Percentiles rank a stretch among this genome's conserved stretches.
phyloP scores from a whole-genome alignment of 1,140 invertebrate genomes.

The Apis florea region DNA sequence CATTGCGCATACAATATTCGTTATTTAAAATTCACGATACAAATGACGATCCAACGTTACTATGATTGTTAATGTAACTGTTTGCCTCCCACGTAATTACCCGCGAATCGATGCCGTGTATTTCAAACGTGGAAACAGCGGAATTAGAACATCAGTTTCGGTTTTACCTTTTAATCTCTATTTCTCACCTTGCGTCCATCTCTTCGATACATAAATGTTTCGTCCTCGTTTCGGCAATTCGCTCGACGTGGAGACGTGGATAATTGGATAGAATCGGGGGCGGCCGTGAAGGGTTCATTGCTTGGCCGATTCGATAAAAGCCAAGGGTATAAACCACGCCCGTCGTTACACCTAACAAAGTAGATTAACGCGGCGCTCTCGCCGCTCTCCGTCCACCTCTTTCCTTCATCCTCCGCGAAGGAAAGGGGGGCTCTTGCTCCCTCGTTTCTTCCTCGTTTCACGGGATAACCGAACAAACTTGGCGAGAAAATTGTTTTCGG shows the following conservation, averaged over 20 bases:
- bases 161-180: no score
- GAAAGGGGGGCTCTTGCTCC: not conserved
- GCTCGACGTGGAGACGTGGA: not conserved
- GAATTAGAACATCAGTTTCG: no score
- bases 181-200: no score
- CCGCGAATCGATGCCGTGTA: no score
- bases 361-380: conserved; percentile 56
- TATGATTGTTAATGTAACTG: no score
- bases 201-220: no score
- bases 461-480: conserved; percentile 5
- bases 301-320: conserved; percentile 57
- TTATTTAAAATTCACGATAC: no score
- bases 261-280: conserved; percentile 34
- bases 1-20: no score
- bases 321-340: conserved; percentile 48
- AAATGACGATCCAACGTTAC: no score
- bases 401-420: not conserved
- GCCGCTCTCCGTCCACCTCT: not conserved
- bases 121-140: no score
- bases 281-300: conserved; percentile 39
- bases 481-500: conserved; percentile 3
- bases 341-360: conserved; percentile 60
- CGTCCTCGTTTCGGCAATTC: not conserved
- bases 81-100: no score
- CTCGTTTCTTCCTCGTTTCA: not conserved